A percentile compares a stretch with the other conserved stretches of the same genome.
Evolutionary conservation across 92 coral and sea anemone species (phyloP).

Genomic region (Montipora capitata): DNA sequence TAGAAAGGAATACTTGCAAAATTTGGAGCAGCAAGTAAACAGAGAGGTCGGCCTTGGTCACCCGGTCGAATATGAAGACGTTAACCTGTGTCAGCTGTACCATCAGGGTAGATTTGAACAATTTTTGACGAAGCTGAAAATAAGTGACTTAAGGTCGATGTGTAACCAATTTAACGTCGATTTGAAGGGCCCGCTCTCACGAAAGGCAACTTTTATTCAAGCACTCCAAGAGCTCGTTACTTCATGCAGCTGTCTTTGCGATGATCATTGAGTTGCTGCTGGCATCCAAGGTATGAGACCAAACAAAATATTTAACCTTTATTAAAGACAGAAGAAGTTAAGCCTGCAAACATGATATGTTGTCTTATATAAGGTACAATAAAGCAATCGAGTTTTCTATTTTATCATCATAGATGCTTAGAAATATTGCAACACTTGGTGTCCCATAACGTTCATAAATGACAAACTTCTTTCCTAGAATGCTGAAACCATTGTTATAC

Average conservation of each 20-base stretch:
- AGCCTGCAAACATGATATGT: neutral
- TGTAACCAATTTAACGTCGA: neutral
- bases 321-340: no score
- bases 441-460: neutral
- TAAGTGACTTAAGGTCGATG: conserved; percentile 3
- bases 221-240: conserved; percentile 20
- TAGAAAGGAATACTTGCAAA: conserved; percentile 41
- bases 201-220: conserved; percentile 33
- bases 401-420: conserved; percentile 1
- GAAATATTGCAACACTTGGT: conserved; percentile 10
- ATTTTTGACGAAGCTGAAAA: conserved; percentile 6
- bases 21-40: conserved; percentile 30
- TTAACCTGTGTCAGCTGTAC: conserved; percentile 6
- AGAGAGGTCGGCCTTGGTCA: neutral
- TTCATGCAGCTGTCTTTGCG: conserved; percentile 20
- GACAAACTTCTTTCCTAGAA: neutral
- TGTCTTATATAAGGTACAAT: neutral
- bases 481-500: no score
- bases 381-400: neutral
- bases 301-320: no score
- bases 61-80: no score
- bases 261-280: no score
- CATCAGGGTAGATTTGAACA: conserved; percentile 15
- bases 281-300: no score
- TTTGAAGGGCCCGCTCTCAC: neutral